Evolutionary conservation across 2,888 invertebrate genomes (phyloP).

Genomic region (Neoscelio sp.): DNA sequence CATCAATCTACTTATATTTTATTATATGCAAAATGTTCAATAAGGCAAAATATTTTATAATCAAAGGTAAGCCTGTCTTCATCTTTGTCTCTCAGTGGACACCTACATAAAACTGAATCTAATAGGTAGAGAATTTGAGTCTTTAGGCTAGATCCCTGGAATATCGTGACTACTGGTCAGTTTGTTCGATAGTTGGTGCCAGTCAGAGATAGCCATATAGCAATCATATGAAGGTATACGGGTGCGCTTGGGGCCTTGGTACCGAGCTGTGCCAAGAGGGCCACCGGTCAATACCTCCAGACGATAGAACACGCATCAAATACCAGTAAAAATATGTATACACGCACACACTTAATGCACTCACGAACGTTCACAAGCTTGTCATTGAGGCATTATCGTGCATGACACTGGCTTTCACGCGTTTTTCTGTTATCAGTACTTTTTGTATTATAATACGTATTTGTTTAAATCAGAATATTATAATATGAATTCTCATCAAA

Average conservation of each 20-base stretch:
- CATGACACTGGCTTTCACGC: constrained; percentile 67
- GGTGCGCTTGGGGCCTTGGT: constrained; percentile 80
- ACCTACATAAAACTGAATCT: constrained; percentile 56
- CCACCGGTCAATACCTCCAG: constrained; percentile 83
- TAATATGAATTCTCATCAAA: too few relatives aligned
- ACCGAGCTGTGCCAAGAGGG: constrained; percentile 82
- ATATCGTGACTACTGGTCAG: constrained; percentile 83
- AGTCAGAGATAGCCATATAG: constrained; percentile 81
- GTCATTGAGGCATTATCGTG: constrained; percentile 53
- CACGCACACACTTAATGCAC: constrained; percentile 59
- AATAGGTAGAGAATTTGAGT: constrained; percentile 70
- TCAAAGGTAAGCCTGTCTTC: too few relatives aligned
- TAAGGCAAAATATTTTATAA: too few relatives aligned
- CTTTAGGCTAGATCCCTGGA: constrained; percentile 70
- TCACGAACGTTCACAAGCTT: constrained; percentile 16
- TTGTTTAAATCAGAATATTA: too few relatives aligned
- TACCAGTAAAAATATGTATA: constrained; percentile 63
- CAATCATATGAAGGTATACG: constrained; percentile 70
- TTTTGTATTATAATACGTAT: neutral
- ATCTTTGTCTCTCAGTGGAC: constrained; percentile 51
- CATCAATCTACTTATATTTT: too few relatives aligned
- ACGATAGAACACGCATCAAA: constrained; percentile 75
- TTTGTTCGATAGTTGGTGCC: constrained; percentile 83
- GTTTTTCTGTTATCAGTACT: constrained; percentile 2
- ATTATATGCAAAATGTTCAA: too few relatives aligned